These are phyloP conservation scores for Phyllostomus discolor DNA, from an alignment of 2,113 vertebrate genomes.

Conservation along the genomic window DNA sequence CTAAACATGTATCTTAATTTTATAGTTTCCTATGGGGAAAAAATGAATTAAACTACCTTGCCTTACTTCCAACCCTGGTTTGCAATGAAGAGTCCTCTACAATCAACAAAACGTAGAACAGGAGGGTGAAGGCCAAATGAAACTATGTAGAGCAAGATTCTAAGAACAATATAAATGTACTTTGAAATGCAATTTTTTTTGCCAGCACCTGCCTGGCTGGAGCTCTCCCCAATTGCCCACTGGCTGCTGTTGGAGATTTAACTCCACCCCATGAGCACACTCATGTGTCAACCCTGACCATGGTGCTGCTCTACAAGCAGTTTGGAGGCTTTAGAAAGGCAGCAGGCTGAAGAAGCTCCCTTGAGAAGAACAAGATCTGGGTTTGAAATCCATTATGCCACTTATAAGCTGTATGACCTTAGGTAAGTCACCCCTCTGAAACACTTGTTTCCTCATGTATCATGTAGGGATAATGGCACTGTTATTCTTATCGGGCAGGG, in stretches of 20 bases:
- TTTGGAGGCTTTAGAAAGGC: neutral
- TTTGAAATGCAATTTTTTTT: neutral
- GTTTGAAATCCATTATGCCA: neutral
- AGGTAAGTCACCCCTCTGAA: neutral
- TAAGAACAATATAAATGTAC: neutral
- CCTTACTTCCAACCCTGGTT: neutral
- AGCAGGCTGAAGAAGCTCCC: neutral
- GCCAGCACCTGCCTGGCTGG: neutral
- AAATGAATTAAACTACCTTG: neutral
- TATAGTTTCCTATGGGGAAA: neutral
- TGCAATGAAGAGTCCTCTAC: neutral
- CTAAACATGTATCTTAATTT: neutral
- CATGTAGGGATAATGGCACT: neutral
- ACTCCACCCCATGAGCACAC: neutral
- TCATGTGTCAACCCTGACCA: neutral
- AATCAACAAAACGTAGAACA: neutral
- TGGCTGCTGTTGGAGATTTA: neutral
- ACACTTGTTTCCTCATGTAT: neutral
- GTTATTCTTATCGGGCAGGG: neutral
- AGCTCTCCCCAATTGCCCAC: neutral
- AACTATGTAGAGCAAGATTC: neutral
- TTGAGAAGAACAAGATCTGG: neutral
- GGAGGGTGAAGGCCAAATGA: neutral
- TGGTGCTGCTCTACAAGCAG: neutral
- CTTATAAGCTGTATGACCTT: neutral